Base-by-base conservation (phyloP, 2,888 invertebrate species). In the Corythucha ciliata region DNA sequence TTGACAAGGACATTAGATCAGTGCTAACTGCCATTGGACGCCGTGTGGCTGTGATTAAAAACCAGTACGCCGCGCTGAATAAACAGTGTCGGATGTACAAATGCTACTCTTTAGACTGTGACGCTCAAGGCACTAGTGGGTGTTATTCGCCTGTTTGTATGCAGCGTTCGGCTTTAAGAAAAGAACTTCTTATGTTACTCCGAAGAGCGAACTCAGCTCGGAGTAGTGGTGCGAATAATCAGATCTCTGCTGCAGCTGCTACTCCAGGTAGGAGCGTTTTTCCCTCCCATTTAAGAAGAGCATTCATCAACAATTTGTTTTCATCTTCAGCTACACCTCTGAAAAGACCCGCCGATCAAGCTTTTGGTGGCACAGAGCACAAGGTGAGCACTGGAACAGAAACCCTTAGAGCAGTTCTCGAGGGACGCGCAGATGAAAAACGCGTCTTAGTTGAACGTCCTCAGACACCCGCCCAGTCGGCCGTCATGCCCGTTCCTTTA, bases 111-210 rank as follows among this genome's bases (percentile, higher is more conserved):
- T 74, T 73, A 61, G 75, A 64, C 61, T 66, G 70, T 74, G 20
- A 74, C 74, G 58, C 69, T 72, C 39, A 70, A 74, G 55, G 76
- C 76, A 68, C 65, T 61, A 70, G 70, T 0, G 73, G 69, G 42
- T 90, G 90, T 63, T 91, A 85, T 65, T 90, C 90, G 0, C 86
- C 89, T 0, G 67, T 83, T 40, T 91, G 90, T 65, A 71, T 85
- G 47, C 80, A 81, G 64, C 81, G 83, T 64, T 78, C 76, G 4
- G 76, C 76, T 59, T 71, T 87, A 4, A 75, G 86, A 42, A 78
- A 78, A 59, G 81, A 86, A 62, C 67, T 88, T 42, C 65, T 80
- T 60, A 61, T 73, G 52, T 63, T 80, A 60, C 63, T 80, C 10
- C 52, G 60, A n/a, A 60, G 58, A 47, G 60, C 60, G n/a, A 61